These are phyloP conservation scores for Brachypalpus laphriformis DNA, from an alignment of 2,888 invertebrate species.

Conservation along the genomic window DNA sequence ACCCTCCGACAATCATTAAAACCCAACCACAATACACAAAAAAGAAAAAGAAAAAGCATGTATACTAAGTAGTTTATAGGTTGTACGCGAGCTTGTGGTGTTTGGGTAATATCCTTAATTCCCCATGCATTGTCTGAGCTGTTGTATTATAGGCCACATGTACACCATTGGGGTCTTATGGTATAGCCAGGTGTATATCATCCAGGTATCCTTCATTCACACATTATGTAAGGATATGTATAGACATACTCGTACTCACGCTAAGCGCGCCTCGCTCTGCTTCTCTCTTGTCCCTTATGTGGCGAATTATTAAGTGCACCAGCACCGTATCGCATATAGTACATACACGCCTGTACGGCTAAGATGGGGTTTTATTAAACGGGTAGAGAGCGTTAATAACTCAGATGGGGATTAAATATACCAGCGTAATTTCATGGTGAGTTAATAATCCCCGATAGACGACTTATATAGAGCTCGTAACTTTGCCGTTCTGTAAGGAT, in stretches of 20 bases:
- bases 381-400: conserved; percentile 70
- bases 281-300: conserved; percentile 46
- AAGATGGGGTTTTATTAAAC: conserved; percentile 55
- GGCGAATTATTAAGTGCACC: conserved; percentile 73
- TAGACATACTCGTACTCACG: not conserved
- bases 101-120: conserved; percentile 64
- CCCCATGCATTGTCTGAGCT: conserved; percentile 68
- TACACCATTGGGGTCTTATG: conserved; percentile 44
- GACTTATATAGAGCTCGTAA: conserved; percentile 68
- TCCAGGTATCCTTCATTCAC: conserved; percentile 64
- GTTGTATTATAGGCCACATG: conserved; percentile 63
- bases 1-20: conserved; percentile 47
- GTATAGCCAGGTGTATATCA: conserved; percentile 57
- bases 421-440: conserved; percentile 73
- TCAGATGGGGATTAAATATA: conserved; percentile 72
- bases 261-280: not conserved
- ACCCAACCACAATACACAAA: conserved; percentile 12
- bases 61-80: conserved; percentile 50
- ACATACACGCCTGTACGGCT: not conserved
- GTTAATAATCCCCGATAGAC: conserved; percentile 74
- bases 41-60: conserved; percentile 7
- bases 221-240: conserved; percentile 23
- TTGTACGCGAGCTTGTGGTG: conserved; percentile 47
- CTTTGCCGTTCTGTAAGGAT: conserved; percentile 44
- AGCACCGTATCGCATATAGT: not conserved